Conservation (phyloP, 2,113 vertebrate species). For the Paracanthobrama guichenoti region DNA sequence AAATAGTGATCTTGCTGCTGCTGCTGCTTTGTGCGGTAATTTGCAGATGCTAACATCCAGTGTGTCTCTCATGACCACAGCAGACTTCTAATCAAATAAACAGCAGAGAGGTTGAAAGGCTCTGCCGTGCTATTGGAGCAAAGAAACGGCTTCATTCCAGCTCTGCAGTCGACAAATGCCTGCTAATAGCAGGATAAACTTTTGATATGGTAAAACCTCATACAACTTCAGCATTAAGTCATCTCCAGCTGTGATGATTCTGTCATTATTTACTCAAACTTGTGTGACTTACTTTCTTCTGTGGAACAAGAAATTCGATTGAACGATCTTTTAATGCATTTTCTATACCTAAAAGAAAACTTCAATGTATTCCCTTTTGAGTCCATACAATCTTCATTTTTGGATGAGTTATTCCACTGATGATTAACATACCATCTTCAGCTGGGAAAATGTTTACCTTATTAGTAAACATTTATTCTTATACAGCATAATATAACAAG, state of each 20-base stretch:
- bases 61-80: slow-evolving; percentile 25
- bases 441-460: not conserved
- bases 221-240: not conserved
- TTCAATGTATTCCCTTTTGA: too few species aligned
- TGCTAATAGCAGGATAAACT: slow-evolving; percentile 1
- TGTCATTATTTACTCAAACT: slow-evolving; percentile 11
- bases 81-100: slow-evolving; percentile 26
- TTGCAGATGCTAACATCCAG: slow-evolving; percentile 23
- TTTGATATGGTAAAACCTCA: slow-evolving; percentile 27
- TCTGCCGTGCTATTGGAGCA: not conserved
- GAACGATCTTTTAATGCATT: not conserved
- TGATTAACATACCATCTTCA: not conserved
- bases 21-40: not conserved
- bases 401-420: not conserved
- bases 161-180: not conserved
- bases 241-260: not conserved
- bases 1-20: not conserved
- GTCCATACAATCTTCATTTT: too few species aligned
- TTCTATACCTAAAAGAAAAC: not conserved
- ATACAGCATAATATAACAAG: not conserved
- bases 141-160: not conserved
- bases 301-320: not conserved
- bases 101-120: slow-evolving; percentile 17
- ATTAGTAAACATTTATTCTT: not conserved
- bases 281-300: not conserved